phyloP scores from a whole-genome alignment of 2,797 vertebrate genomes.

The Sparus aurata region DNA sequence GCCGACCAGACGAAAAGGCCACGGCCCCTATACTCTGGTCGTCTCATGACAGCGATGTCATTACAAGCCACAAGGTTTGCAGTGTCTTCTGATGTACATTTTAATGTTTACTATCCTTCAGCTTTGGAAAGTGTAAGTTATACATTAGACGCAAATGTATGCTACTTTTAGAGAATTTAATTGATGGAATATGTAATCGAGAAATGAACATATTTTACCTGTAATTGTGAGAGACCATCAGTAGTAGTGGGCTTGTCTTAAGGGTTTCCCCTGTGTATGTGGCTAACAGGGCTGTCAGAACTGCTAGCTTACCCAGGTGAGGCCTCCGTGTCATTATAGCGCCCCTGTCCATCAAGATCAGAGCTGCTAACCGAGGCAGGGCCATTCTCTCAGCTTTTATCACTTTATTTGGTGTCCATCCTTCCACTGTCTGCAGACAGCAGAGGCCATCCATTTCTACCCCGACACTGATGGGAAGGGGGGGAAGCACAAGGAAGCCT shows the following conservation, averaged over 20 bases:
- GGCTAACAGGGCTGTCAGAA: slow-evolving; percentile 77
- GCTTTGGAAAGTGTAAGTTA: slow-evolving; percentile 7
- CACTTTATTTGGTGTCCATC: slow-evolving; percentile 80
- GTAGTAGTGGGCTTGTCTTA: slow-evolving; percentile 40
- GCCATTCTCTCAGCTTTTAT: slow-evolving; percentile 75
- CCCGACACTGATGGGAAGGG: slow-evolving; percentile 74
- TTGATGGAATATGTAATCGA: neutral
- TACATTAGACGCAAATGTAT: neutral
- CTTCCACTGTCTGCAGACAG: slow-evolving; percentile 73
- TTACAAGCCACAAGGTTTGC: slow-evolving; percentile 59
- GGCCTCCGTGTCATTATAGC: slow-evolving; percentile 74
- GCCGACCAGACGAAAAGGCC: slow-evolving; percentile 78
- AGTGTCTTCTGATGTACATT: slow-evolving; percentile 40
- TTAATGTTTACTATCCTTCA: slow-evolving; percentile 26
- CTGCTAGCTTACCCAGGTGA: slow-evolving; percentile 79
- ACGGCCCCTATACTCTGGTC: slow-evolving; percentile 67
- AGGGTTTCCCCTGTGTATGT: slow-evolving; percentile 48
- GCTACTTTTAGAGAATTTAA: neutral
- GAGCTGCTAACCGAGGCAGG: slow-evolving; percentile 75
- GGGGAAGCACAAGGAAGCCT: slow-evolving; percentile 58
- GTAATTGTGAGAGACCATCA: slow-evolving; percentile 34
- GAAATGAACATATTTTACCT: slow-evolving; percentile 40
- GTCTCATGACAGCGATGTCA: slow-evolving; percentile 65
- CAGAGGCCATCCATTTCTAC: slow-evolving; percentile 75
- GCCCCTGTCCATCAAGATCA: slow-evolving; percentile 80